Percentiles rank a stretch among this genome's conserved stretches.
Evolutionary conservation across 2,113 vertebrate genomes (phyloP).

Genomic region (Eretmodus cyanostictus): DNA sequence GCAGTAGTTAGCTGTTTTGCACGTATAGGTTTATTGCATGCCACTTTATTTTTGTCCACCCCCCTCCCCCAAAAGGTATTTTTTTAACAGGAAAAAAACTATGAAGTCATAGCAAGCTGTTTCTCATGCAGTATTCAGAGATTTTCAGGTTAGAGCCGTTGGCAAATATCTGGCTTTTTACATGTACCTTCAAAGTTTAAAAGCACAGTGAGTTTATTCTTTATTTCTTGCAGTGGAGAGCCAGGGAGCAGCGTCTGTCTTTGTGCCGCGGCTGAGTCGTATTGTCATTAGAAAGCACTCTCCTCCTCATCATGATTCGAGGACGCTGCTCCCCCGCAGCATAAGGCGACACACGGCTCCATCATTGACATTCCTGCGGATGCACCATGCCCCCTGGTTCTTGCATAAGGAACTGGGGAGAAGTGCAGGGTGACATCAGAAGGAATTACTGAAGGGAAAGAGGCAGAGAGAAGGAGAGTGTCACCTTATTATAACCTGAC

Average conservation of each 20-base stretch:
- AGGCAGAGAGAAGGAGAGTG: slow-evolving; percentile 20
- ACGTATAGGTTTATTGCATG: not conserved
- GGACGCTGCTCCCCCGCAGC: slow-evolving; percentile 13
- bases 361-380: slow-evolving; percentile 43
- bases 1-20: not conserved
- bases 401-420: slow-evolving; percentile 1
- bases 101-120: not conserved
- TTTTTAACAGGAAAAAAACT: not conserved
- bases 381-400: slow-evolving; percentile 1
- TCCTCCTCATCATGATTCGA: slow-evolving; percentile 12
- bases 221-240: not conserved
- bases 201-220: not conserved
- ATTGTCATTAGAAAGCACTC: slow-evolving; percentile 18
- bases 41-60: not conserved
- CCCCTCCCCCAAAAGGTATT: not conserved
- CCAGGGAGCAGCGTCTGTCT: not conserved
- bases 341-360: slow-evolving; percentile 3
- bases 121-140: slow-evolving; percentile 13
- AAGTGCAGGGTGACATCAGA: slow-evolving; percentile 35
- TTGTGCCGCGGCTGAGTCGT: not conserved
- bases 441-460: slow-evolving; percentile 40
- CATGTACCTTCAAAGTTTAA: slow-evolving; percentile 2
- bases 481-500: slow-evolving; percentile 65
- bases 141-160: slow-evolving; percentile 17
- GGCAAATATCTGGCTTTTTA: slow-evolving; percentile 25